These are phyloP conservation scores for Vollenhovia emeryi DNA, from an alignment of 1,140 invertebrate species.

Conservation along the genomic window DNA sequence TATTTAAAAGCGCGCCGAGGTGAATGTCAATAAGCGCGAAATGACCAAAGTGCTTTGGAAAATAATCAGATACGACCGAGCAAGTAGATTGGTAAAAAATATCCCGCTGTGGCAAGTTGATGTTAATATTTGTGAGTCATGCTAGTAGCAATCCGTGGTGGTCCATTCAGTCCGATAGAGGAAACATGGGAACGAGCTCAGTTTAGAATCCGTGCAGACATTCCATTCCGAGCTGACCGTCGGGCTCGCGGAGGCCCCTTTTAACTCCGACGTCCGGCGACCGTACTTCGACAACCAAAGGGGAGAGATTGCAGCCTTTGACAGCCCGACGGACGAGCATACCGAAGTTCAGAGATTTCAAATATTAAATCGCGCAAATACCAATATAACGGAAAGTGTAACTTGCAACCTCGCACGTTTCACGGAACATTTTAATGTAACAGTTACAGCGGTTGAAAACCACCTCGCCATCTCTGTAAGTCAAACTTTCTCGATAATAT, in stretches of 20 bases:
- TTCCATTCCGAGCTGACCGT: slow-evolving; percentile 80
- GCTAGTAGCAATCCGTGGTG: slow-evolving; percentile 75
- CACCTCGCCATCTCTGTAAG: not conserved
- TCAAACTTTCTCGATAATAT: not conserved
- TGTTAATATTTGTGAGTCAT: slow-evolving; percentile 54
- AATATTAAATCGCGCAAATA: slow-evolving; percentile 61
- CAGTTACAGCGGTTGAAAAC: not conserved
- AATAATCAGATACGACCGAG: slow-evolving; percentile 14
- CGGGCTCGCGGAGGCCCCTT: slow-evolving; percentile 71
- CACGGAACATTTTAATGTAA: not conserved
- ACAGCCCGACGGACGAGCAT: slow-evolving; percentile 80
- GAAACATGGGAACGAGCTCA: slow-evolving; percentile 69
- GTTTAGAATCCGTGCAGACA: slow-evolving; percentile 83
- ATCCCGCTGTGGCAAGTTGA: not conserved
- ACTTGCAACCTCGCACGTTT: not conserved
- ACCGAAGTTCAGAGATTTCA: slow-evolving; percentile 69
- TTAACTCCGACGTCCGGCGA: slow-evolving; percentile 75
- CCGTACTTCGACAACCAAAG: slow-evolving; percentile 76
- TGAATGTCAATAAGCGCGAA: not conserved
- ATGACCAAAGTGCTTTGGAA: not conserved
- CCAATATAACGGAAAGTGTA: not conserved
- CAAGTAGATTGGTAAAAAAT: slow-evolving; percentile 6
- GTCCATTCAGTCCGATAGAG: slow-evolving; percentile 72
- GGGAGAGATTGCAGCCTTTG: slow-evolving; percentile 80
- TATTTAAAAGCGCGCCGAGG: not conserved